Base-by-base conservation (phyloP, 2,113 vertebrate genomes). In the Mesembrinibis cayennensis region DNA sequence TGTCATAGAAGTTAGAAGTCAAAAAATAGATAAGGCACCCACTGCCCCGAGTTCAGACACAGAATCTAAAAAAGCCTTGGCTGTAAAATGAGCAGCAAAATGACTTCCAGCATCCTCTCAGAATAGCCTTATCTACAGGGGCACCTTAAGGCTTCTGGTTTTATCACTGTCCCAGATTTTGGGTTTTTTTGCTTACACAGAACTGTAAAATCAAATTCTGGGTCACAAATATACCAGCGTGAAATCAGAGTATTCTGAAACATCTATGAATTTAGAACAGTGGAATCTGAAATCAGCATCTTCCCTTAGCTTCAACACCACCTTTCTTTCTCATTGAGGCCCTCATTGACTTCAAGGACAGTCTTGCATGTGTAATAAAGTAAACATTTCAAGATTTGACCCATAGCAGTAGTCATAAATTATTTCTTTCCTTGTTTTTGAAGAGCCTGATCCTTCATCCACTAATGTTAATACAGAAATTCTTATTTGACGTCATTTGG, bases 351-450 rank as follows among this genome's bases (percentile, higher is more conserved):
- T 89, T 89, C 90, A 93, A 40, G 66, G 76, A 11, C 49, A 74
- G 59, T 52, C 59, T 81, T 82, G 47, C 49, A 25, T 53, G 32
- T 82, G 61, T 66, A 89, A 87, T 77, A 67, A 84, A 87, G 56
- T 42, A 76, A 89, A 58, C 56, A 23, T 6, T 20, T 93, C 19
- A 65, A 34, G 25, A 82, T 91, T 77, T 93, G 78, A 77, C 93
- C 81, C 29, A 66, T 42, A 93, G 58, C 84, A 93, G 50, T 50
- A 91, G 38, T 73, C 73, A 93, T 96, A 96, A 95, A 95, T 97
- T 89, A 83, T 82, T 92, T 96, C 44, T 62, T 62, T 84, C 1
- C 63, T 89, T 87, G 78, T 45, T 96, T 94, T 91, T 93, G 73
- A 91, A 76, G 36, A 86, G 27, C 25, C 70, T 70, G 81, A 91